Base-by-base conservation (phyloP, 2,888 invertebrate species). In the Amblyjoppa proteus region DNA sequence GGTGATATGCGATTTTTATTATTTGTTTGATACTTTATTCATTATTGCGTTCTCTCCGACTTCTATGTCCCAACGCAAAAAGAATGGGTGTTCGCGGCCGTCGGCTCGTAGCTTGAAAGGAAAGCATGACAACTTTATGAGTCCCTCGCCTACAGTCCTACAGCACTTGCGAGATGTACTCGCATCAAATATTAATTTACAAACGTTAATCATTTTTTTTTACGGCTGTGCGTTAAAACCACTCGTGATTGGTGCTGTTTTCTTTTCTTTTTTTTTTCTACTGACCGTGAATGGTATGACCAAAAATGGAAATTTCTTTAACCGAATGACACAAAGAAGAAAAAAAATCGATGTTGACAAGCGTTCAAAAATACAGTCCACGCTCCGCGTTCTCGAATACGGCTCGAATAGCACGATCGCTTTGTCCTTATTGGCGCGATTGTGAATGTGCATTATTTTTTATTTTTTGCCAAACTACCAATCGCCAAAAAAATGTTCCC, bases 91-190 rank as follows among this genome's bases (percentile, higher is more conserved):
- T 91, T 92, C 92, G 93, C 90, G 91, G 93, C 92, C 91, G 91
- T 91, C 89, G 92, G 91, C 91, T 92, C 92, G 92, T 92, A 90
- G 93, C 93, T 93, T 93, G 90, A 93, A 93, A 93, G 93, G 92
- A 93, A 93, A 93, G 92, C 90, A 93, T 91, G 92, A 93, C 90
- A 91, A 92, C 90, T 91, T 20, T 90, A 89, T 93, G 88, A 93
- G 91, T 92, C 86, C 86, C 90, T 90, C 88, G 87, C 13, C 31
- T 64, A 34, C 28, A 64, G 64, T 87, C 88, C 83, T 87, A 80
- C 75, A 87, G 20, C 87, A 74, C 73, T 87, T 75, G 68, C 81
- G 79, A 82, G 56, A 49, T 68, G 34, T 73, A 61, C 77, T 77
- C 83, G 74, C 51, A 66, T 13, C 11, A 70, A 71, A 41, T 64